phyloP scores from a whole-genome alignment of 1,140 invertebrate species.

The Idris sp. region DNA sequence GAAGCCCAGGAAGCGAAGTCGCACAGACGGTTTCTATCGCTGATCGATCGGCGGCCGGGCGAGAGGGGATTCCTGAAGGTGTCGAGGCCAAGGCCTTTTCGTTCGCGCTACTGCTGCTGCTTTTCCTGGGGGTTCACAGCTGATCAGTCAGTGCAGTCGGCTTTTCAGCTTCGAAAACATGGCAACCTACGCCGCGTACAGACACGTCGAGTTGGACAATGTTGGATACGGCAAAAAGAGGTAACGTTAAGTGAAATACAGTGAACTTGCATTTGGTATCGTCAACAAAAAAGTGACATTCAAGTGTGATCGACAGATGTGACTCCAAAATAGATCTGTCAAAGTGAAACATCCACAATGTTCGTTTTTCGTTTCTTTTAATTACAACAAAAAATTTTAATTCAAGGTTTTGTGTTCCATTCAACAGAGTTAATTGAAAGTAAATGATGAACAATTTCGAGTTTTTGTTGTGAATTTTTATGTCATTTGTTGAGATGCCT shows the following conservation, averaged over 20 bases:
- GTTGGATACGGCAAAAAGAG: constrained; percentile 85
- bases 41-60: constrained; percentile 31
- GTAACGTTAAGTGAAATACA: constrained; percentile 73
- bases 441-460: too few relatives aligned
- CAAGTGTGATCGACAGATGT: too few relatives aligned
- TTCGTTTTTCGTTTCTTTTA: too few relatives aligned
- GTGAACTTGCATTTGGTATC: too few relatives aligned
- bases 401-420: too few relatives aligned
- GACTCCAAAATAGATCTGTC: too few relatives aligned
- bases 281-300: too few relatives aligned
- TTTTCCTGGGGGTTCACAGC: constrained; percentile 50
- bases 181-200: constrained; percentile 84
- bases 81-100: constrained; percentile 58
- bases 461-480: too few relatives aligned
- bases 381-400: too few relatives aligned
- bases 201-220: constrained; percentile 85
- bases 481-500: too few relatives aligned
- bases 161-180: constrained; percentile 69
- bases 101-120: constrained; percentile 21
- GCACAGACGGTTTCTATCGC: constrained; percentile 11
- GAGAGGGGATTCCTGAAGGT: constrained; percentile 53
- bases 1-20: constrained; percentile 17
- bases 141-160: constrained; percentile 35
- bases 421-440: too few relatives aligned
- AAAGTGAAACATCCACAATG: too few relatives aligned